A percentile compares a stretch with the other conserved stretches of the same genome.
Evolutionary conservation across 1,140 invertebrate genomes (phyloP).

Genomic region (Steinernema khuongi): DNA sequence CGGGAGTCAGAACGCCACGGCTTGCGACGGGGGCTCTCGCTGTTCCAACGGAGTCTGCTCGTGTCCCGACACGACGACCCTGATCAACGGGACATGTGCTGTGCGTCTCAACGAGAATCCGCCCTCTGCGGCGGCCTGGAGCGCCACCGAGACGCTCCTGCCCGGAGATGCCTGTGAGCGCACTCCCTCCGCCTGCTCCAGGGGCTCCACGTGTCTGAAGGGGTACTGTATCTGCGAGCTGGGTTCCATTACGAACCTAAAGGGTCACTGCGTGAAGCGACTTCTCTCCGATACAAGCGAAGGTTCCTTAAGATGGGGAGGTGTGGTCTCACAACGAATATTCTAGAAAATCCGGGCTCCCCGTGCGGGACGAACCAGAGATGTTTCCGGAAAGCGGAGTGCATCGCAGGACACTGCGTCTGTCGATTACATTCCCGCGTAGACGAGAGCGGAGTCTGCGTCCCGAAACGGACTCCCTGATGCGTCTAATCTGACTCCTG

Average conservation of each 20-base stretch:
- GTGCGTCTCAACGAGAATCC: neutral
- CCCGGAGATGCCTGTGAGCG: neutral
- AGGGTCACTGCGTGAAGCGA: conserved; percentile 21
- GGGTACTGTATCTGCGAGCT: conserved; percentile 27
- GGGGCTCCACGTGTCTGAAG: conserved; percentile 10
- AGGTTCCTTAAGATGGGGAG: neutral
- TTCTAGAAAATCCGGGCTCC: conserved; percentile 40
- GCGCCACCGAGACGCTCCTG: neutral
- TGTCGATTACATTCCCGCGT: conserved; percentile 21
- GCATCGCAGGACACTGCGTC: conserved; percentile 41
- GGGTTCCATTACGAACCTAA: conserved; percentile 15
- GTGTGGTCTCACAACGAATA: neutral
- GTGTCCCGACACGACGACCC: conserved; percentile 1
- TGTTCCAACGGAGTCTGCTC: conserved; percentile 22
- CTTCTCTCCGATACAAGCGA: neutral
- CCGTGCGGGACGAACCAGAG: conserved; percentile 6
- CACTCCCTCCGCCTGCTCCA: neutral
- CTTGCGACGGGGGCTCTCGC: conserved; percentile 15
- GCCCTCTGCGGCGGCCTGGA: neutral
- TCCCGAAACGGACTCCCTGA: conserved; percentile 17
- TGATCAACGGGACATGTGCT: neutral
- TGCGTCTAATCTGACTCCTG: neutral
- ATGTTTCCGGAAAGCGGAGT: conserved; percentile 26
- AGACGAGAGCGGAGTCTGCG: conserved; percentile 34
- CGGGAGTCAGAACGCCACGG: conserved; percentile 17